A percentile compares a stretch with the other conserved stretches of the same genome.
phyloP scores from a whole-genome alignment of 2,797 vertebrate genomes.

The Danio choprae region DNA sequence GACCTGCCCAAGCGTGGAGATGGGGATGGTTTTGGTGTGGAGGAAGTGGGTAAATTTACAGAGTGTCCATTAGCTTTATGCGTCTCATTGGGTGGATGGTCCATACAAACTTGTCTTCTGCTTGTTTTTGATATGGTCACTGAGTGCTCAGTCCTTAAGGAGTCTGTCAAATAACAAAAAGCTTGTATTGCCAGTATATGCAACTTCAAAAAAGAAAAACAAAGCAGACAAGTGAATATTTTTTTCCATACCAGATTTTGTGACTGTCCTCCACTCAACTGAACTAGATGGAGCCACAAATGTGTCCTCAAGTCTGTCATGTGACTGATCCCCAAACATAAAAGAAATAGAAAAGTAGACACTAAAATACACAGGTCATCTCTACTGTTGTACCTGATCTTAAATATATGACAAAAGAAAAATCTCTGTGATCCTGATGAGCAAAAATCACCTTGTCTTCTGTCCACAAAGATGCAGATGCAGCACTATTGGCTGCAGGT shows the following conservation, averaged over 20 bases:
- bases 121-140: conserved; percentile 71
- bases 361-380: not conserved
- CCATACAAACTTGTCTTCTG: conserved; percentile 73
- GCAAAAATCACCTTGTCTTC: conserved; percentile 64
- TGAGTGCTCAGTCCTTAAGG: conserved; percentile 67
- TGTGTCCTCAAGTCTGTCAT: conserved; percentile 59
- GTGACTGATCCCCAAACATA: conserved; percentile 66
- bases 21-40: conserved; percentile 64
- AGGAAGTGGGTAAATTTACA: conserved; percentile 59
- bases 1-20: conserved; percentile 77
- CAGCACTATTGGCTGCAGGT: conserved; percentile 66
- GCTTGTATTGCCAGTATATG: not conserved
- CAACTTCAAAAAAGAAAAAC: not conserved
- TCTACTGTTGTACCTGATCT: not conserved
- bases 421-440: not conserved
- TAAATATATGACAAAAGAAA: not conserved
- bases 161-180: conserved; percentile 62
- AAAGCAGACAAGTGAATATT: not conserved
- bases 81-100: conserved; percentile 67
- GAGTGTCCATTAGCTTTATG: conserved; percentile 83
- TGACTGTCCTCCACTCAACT: conserved; percentile 74
- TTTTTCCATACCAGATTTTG: conserved; percentile 73
- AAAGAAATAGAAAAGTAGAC: conserved; percentile 28
- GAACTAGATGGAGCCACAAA: conserved; percentile 76
- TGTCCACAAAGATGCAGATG: conserved; percentile 56